Percentiles rank a stretch among this genome's conserved stretches.
These are phyloP conservation scores for Atrina japonica DNA, from an alignment of 2,888 invertebrate species.

Conservation along the genomic window DNA sequence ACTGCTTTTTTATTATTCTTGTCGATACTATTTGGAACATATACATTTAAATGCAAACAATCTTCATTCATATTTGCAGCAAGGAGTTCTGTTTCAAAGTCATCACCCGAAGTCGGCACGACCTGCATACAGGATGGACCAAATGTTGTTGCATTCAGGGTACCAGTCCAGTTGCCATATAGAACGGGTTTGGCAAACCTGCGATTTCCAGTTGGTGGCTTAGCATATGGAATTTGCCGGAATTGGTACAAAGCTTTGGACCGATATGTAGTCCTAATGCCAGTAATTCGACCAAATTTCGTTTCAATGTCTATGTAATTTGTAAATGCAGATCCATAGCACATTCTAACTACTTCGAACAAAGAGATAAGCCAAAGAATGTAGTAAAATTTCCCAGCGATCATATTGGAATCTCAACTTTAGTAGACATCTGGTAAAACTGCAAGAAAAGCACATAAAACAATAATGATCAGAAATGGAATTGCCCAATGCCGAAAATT, in stretches of 20 bases:
- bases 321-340: too few relatives aligned
- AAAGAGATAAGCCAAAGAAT: too few relatives aligned
- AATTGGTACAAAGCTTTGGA: constrained; percentile 45
- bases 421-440: too few relatives aligned
- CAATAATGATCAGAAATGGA: too few relatives aligned
- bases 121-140: constrained; percentile 57
- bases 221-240: constrained; percentile 52
- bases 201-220: constrained; percentile 50
- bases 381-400: too few relatives aligned
- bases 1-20: constrained; percentile 46
- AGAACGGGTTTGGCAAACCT: constrained; percentile 48
- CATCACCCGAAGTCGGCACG: too few relatives aligned
- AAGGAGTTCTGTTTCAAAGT: too few relatives aligned
- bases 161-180: constrained; percentile 37
- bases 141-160: constrained; percentile 42
- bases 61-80: constrained; percentile 55
- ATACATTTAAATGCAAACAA: constrained; percentile 61
- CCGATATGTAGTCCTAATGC: not conserved
- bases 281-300: constrained; percentile 8
- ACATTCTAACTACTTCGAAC: too few relatives aligned
- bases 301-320: not conserved
- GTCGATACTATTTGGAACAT: constrained; percentile 49
- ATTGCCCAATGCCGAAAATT: too few relatives aligned
- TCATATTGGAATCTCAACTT: too few relatives aligned
- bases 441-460: too few relatives aligned